A percentile compares a stretch with the other conserved stretches of the same genome.
Conservation (phyloP, 2,888 invertebrate genomes). For the Melipona beecheii region DNA sequence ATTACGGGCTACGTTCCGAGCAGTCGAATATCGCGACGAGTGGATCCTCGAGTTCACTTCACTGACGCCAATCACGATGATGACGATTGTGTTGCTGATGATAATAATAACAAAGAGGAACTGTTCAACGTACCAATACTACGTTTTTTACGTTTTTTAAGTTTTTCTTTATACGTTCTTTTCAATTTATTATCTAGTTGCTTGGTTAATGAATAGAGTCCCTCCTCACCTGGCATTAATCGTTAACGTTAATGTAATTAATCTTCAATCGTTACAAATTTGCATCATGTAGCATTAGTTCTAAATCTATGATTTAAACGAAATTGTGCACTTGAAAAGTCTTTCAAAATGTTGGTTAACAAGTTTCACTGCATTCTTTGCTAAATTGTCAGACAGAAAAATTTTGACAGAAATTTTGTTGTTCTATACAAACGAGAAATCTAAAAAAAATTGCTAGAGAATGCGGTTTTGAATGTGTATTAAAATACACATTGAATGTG, state of each 20-base stretch:
- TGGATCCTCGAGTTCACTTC: slow-evolving; percentile 45
- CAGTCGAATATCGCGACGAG: slow-evolving; percentile 33
- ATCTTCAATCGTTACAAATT: too few relatives aligned
- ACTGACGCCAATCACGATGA: slow-evolving; percentile 19
- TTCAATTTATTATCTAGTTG: background rate
- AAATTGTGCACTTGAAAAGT: too few relatives aligned
- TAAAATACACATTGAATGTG: too few relatives aligned
- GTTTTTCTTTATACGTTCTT: background rate
- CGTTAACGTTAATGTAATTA: too few relatives aligned
- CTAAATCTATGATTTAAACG: too few relatives aligned
- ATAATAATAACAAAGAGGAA: slow-evolving; percentile 24
- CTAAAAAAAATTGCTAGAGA: too few relatives aligned
- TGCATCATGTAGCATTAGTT: too few relatives aligned
- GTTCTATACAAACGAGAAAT: too few relatives aligned
- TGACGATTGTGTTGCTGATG: slow-evolving; percentile 3
- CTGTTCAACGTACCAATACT: background rate
- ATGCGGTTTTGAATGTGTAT: too few relatives aligned
- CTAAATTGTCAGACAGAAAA: background rate
- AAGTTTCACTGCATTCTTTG: background rate
- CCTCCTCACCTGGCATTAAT: background rate
- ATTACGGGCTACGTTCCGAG: slow-evolving; percentile 10
- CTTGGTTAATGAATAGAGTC: background rate
- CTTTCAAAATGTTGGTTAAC: too few relatives aligned
- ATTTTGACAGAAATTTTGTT: background rate
- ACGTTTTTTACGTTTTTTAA: background rate